A percentile compares a stretch with the other conserved stretches of the same genome.
These are phyloP conservation scores for Parnassius apollo DNA, from an alignment of 2,888 invertebrate genomes.

Conservation along the genomic window DNA sequence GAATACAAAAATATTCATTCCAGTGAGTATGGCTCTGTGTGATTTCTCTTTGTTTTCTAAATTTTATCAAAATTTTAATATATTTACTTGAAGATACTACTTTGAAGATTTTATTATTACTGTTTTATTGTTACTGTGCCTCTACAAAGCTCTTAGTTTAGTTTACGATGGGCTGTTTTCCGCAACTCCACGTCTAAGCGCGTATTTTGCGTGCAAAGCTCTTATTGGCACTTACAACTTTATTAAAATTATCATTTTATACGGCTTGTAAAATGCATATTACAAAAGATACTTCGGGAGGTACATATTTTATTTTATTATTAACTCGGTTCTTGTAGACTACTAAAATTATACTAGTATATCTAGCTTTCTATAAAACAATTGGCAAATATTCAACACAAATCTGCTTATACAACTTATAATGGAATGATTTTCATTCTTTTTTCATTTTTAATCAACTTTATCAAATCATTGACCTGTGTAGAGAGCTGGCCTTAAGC, in stretches of 20 bases:
- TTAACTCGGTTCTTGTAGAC: background rate
- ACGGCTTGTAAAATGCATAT: background rate
- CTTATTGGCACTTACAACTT: too few relatives aligned
- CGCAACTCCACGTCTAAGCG: too few relatives aligned
- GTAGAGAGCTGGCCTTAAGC: conserved; percentile 78
- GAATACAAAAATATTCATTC: conserved; percentile 84
- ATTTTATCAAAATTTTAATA: too few relatives aligned
- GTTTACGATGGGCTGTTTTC: too few relatives aligned
- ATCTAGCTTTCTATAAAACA: conserved; percentile 18
- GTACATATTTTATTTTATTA: conserved; percentile 34
- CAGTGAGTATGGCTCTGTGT: conserved; percentile 82
- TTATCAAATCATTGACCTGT: conserved; percentile 62
- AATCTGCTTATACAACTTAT: conserved; percentile 34
- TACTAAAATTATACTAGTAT: too few relatives aligned
- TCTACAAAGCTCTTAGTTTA: too few relatives aligned
- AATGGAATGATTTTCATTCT: conserved; percentile 35
- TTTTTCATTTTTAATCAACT: conserved; percentile 54
- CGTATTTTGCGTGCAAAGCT: too few relatives aligned
- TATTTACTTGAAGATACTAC: too few relatives aligned
- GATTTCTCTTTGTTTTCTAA: background rate
- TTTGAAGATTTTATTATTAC: too few relatives aligned
- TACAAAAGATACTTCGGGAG: conserved; percentile 21
- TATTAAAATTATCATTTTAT: background rate
- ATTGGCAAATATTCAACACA: conserved; percentile 72
- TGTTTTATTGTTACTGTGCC: too few relatives aligned